Percentiles rank a stretch among this genome's conserved stretches.
phyloP scores from a whole-genome alignment of 2,888 invertebrate genomes.

The Patella depressa region DNA sequence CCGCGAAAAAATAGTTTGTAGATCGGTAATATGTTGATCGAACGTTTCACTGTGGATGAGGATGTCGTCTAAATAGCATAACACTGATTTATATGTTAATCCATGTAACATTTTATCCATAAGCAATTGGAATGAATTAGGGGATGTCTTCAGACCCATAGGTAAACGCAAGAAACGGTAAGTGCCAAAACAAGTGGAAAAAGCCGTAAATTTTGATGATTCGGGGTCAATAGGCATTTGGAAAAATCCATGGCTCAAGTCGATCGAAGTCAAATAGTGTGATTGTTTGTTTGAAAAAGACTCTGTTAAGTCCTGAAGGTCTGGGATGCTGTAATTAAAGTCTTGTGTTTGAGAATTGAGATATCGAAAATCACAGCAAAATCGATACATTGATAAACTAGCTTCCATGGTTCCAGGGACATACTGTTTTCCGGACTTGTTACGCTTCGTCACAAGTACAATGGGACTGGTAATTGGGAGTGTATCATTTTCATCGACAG shows the following conservation, averaged over 20 bases:
- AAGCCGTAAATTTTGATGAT: conserved; percentile 26
- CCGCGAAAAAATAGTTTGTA: conserved; percentile 19
- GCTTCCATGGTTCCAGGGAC: conserved; percentile 20
- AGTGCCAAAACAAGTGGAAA: conserved; percentile 36
- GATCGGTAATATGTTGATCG: conserved; percentile 20
- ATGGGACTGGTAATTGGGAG: not conserved
- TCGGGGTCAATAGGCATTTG: conserved; percentile 23
- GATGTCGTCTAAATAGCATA: conserved; percentile 41
- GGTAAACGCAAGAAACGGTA: conserved; percentile 34
- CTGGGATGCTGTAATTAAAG: too few relatives aligned
- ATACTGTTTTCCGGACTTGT: conserved; percentile 12
- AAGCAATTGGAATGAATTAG: conserved; percentile 36
- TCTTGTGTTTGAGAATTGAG: too few relatives aligned
- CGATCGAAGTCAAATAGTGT: conserved; percentile 28
- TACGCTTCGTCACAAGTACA: conserved; percentile 27
- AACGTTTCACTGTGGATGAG: conserved; percentile 24
- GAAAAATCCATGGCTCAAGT: conserved; percentile 38
- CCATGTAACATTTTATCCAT: conserved; percentile 36
- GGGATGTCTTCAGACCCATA: conserved; percentile 34
- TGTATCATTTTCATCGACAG: too few relatives aligned
- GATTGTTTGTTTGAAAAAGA: too few relatives aligned
- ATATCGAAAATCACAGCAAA: too few relatives aligned
- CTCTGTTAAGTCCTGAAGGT: too few relatives aligned
- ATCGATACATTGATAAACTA: too few relatives aligned
- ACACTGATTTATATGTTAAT: conserved; percentile 28